A percentile compares a stretch with the other conserved stretches of the same genome.
These are phyloP conservation scores for Sebastes vulpes DNA, from an alignment of 2,797 vertebrate genomes.

Conservation along the genomic window DNA sequence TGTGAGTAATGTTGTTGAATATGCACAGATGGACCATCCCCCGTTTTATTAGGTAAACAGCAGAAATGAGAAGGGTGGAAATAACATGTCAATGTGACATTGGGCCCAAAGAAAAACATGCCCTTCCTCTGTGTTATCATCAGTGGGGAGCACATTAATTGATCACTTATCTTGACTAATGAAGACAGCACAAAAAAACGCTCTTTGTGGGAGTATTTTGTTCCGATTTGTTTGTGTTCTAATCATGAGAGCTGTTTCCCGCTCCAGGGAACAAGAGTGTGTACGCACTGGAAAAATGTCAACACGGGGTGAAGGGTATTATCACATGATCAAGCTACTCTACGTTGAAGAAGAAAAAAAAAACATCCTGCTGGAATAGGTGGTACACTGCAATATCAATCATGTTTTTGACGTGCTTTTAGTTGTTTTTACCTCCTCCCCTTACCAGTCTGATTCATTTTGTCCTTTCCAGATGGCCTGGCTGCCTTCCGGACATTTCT, in stretches of 20 bases:
- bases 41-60: slow-evolving; percentile 60
- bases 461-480: slow-evolving; percentile 87
- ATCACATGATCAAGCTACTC: slow-evolving; percentile 14
- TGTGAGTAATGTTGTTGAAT: slow-evolving; percentile 27
- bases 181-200: slow-evolving; percentile 16
- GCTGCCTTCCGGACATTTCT: slow-evolving; percentile 93
- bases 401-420: slow-evolving; percentile 9
- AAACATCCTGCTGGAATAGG: slow-evolving; percentile 15
- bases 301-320: slow-evolving; percentile 6
- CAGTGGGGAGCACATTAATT: slow-evolving; percentile 28
- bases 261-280: slow-evolving; percentile 33
- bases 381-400: neutral
- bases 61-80: slow-evolving; percentile 23
- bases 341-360: neutral
- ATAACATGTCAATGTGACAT: slow-evolving; percentile 71
- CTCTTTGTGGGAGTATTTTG: slow-evolving; percentile 32
- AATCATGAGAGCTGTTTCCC: slow-evolving; percentile 32
- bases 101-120: slow-evolving; percentile 57
- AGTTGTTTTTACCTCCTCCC: slow-evolving; percentile 9
- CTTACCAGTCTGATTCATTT: neutral
- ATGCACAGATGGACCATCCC: slow-evolving; percentile 33
- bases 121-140: slow-evolving; percentile 42
- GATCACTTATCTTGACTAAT: slow-evolving; percentile 61
- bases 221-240: slow-evolving; percentile 47
- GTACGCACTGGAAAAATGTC: slow-evolving; percentile 20